These are phyloP conservation scores for Ridgeia piscesae DNA, from an alignment of 1,140 invertebrate species.

Conservation along the genomic window DNA sequence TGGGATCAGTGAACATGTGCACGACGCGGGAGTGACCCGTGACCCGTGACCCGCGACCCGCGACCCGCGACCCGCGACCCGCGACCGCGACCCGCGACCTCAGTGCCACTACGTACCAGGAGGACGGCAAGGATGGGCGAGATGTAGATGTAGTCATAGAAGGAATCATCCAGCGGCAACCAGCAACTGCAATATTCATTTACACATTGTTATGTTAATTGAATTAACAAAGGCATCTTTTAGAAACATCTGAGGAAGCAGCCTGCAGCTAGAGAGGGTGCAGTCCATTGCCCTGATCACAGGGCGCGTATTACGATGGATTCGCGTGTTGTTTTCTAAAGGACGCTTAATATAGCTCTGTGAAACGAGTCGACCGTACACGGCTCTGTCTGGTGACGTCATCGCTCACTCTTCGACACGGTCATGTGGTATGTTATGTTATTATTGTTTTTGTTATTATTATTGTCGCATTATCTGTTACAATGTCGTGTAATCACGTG, in stretches of 20 bases:
- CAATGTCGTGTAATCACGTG: neutral
- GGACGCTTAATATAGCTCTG: neutral
- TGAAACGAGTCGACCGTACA: neutral
- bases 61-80: too few relatives aligned
- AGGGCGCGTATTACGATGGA: neutral
- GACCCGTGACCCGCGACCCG: too few relatives aligned
- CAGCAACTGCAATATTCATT: conserved; percentile 37
- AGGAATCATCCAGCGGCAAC: conserved; percentile 34
- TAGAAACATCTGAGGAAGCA: too few relatives aligned
- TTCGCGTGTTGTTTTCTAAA: neutral
- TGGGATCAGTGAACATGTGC: too few relatives aligned
- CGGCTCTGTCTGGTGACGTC: neutral
- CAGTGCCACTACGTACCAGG: conserved; percentile 38
- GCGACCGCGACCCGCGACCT: too few relatives aligned
- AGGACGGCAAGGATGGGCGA: conserved; percentile 47
- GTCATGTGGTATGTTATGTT: too few relatives aligned
- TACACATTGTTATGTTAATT: neutral
- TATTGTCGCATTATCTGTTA: neutral
- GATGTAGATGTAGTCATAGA: conserved; percentile 45
- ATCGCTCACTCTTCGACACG: neutral
- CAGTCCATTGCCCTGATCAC: too few relatives aligned
- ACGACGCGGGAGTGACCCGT: too few relatives aligned
- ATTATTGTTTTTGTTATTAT: neutral
- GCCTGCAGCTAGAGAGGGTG: neutral
- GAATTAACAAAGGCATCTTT: too few relatives aligned